Conservation (phyloP, 2,888 invertebrate species). For the Campoplex nolae region DNA sequence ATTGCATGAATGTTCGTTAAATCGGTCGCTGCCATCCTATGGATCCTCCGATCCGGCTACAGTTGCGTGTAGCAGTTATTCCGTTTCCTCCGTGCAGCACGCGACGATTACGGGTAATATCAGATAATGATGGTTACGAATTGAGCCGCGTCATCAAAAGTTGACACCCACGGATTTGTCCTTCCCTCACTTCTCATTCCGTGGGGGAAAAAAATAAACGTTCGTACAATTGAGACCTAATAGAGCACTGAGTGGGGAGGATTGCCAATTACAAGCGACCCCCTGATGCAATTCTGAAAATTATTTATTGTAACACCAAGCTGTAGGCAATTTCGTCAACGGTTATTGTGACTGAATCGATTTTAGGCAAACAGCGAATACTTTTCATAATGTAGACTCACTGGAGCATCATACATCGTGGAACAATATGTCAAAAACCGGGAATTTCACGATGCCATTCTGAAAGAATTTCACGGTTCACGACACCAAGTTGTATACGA, state of each 20-base stretch:
- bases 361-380: too few species aligned
- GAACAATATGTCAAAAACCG: too few species aligned
- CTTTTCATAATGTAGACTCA: too few species aligned
- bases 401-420: too few species aligned
- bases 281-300: not conserved
- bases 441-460: too few species aligned
- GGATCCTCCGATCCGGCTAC: constrained; percentile 5
- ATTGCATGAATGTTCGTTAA: constrained; percentile 59
- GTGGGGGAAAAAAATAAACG: constrained; percentile 6
- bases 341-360: not conserved
- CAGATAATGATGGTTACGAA: constrained; percentile 17
- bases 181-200: not conserved
- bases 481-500: too few species aligned
- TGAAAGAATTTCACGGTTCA: too few species aligned
- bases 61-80: constrained; percentile 31
- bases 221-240: not conserved
- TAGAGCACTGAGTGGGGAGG: not conserved
- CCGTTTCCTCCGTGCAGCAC: constrained; percentile 27
- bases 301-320: not conserved
- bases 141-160: constrained; percentile 1
- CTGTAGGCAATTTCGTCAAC: not conserved
- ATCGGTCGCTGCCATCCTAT: constrained; percentile 41
- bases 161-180: not conserved
- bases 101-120: constrained; percentile 44
- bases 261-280: not conserved